Conservation (phyloP, 92 coral and sea anemone species). For the Metridium senile region DNA sequence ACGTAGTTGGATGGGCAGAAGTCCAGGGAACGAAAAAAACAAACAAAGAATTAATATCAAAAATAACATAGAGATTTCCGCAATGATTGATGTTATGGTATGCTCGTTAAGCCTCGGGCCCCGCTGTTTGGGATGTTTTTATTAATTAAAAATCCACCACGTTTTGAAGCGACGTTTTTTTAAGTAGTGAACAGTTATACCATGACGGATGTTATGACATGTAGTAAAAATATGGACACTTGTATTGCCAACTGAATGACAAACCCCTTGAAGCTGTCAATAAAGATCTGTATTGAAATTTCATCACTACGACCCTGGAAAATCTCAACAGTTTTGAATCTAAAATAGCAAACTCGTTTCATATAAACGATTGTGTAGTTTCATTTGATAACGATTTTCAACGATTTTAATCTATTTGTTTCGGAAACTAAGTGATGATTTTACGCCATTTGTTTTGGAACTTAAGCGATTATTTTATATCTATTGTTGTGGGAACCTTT, state of each 20-base stretch:
- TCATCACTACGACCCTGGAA: constrained; percentile 12
- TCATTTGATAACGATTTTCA: no score
- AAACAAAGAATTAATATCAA: background rate
- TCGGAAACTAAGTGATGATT: background rate
- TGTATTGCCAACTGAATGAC: constrained; percentile 5
- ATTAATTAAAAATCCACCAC: background rate
- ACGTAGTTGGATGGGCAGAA: constrained; percentile 3
- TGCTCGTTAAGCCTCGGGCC: background rate
- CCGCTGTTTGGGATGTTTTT: constrained; percentile 5
- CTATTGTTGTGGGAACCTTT: background rate
- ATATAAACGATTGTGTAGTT: no score
- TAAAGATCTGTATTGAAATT: constrained; percentile 19
- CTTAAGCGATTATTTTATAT: background rate
- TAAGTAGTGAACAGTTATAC: background rate
- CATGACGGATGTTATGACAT: background rate
- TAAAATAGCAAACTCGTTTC: no score
- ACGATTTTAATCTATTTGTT: no score
- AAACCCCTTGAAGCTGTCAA: constrained; percentile 23
- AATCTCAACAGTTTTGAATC: background rate
- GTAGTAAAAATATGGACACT: constrained; percentile 1
- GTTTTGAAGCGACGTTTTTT: no score
- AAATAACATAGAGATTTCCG: constrained; percentile 11
- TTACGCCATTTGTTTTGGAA: background rate
- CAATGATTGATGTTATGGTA: constrained; percentile 9
- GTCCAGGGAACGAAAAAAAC: constrained; percentile 1